Percentiles rank a stretch among this genome's conserved stretches.
Conservation (phyloP, 37 sponge, comb jelly and placozoan species). For the Aphrocallistes beatrix region DNA sequence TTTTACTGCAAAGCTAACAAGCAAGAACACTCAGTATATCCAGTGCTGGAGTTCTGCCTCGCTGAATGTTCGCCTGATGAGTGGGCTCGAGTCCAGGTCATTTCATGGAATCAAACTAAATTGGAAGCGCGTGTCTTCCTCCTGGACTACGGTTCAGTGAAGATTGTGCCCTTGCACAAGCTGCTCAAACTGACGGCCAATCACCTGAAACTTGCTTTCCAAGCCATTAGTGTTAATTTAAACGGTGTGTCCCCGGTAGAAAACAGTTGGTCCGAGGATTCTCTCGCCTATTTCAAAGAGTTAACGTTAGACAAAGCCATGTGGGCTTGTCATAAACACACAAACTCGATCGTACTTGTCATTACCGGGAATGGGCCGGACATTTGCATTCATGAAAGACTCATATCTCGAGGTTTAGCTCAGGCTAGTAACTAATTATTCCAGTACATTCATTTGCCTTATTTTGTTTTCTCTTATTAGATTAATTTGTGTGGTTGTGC, state of each 20-base stretch:
- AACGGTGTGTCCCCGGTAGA: neutral
- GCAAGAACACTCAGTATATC: neutral
- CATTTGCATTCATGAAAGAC: neutral
- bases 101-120: neutral
- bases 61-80: neutral
- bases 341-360: neutral
- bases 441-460: neutral
- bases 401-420: neutral
- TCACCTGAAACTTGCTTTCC: neutral
- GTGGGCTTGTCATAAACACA: neutral
- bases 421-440: neutral
- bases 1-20: neutral
- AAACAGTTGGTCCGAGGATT: neutral
- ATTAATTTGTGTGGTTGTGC: neutral
- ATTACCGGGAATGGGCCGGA: neutral
- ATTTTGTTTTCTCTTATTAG: neutral
- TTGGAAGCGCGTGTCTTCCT: neutral
- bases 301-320: neutral
- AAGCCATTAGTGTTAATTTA: neutral
- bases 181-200: neutral
- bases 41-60: neutral
- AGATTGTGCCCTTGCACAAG: neutral
- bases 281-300: neutral
- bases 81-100: slow-evolving; percentile 15
- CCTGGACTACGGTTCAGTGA: neutral